These are phyloP conservation scores for Taenaris catops DNA, from an alignment of 2,888 invertebrate species.

Conservation along the genomic window DNA sequence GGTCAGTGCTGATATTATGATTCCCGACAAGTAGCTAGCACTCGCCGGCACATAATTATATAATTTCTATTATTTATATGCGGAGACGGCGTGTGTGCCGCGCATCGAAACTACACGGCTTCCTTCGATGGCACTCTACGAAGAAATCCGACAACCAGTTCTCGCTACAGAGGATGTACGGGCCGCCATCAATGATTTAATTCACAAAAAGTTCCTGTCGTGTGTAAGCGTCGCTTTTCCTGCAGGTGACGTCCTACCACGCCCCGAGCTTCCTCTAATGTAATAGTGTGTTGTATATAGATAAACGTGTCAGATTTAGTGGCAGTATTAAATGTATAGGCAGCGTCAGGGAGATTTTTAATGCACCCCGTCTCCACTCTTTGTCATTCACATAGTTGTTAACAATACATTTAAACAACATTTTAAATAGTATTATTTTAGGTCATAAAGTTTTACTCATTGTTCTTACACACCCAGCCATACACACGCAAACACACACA, in stretches of 20 bases:
- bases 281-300: slow-evolving; percentile 33
- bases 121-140: slow-evolving; percentile 56
- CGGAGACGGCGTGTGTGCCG: slow-evolving; percentile 50
- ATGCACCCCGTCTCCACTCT: too few relatives aligned
- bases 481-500: too few relatives aligned
- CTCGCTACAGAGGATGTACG: slow-evolving; percentile 68
- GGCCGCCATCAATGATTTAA: slow-evolving; percentile 48
- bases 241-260: slow-evolving; percentile 40
- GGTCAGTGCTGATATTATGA: slow-evolving; percentile 48
- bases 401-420: too few relatives aligned
- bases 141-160: slow-evolving; percentile 54
- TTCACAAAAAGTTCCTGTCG: slow-evolving; percentile 65
- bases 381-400: too few relatives aligned
- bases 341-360: too few relatives aligned
- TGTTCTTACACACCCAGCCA: too few relatives aligned
- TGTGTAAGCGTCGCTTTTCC: slow-evolving; percentile 48
- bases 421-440: too few relatives aligned
- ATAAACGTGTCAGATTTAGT: slow-evolving; percentile 42
- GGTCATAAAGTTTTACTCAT: too few relatives aligned
- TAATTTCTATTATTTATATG: slow-evolving; percentile 79
- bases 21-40: slow-evolving; percentile 56
- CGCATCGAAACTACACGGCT: slow-evolving; percentile 56
- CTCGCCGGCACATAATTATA: slow-evolving; percentile 67
- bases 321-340: too few relatives aligned
- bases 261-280: slow-evolving; percentile 60